Evolutionary conservation across 1,140 invertebrate species (phyloP).

Genomic region (Oryctes rhinoceros): DNA sequence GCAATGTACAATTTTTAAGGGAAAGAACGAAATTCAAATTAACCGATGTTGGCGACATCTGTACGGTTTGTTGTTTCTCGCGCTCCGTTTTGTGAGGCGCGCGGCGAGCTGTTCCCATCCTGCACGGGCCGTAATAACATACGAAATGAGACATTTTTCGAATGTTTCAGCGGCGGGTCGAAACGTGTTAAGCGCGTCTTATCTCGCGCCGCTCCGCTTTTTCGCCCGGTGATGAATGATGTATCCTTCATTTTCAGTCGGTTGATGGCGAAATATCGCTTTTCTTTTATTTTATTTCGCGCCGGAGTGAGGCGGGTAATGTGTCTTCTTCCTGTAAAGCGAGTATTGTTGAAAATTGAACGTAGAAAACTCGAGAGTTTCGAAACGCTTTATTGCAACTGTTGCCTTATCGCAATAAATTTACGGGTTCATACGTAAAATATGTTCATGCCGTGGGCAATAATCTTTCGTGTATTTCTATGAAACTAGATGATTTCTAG

Average conservation of each 20-base stretch:
- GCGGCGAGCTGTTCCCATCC: not conserved
- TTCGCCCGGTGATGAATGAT: conserved; percentile 2
- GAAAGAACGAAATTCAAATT: not conserved
- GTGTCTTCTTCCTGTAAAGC: not conserved
- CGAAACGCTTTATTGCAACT: too few relatives aligned
- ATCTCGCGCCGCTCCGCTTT: not conserved
- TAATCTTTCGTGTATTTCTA: too few relatives aligned
- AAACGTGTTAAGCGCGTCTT: conserved; percentile 8
- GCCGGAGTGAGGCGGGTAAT: not conserved
- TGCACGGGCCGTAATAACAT: not conserved
- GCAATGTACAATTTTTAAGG: not conserved
- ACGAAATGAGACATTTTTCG: conserved; percentile 9
- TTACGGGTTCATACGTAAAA: too few relatives aligned
- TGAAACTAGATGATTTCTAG: too few relatives aligned
- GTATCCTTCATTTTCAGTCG: not conserved
- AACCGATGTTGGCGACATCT: not conserved
- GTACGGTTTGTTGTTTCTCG: not conserved
- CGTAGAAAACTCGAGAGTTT: not conserved
- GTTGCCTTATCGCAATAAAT: too few relatives aligned
- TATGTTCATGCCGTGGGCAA: too few relatives aligned
- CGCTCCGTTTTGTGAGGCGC: not conserved
- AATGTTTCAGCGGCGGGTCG: conserved; percentile 1
- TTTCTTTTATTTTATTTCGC: conserved; percentile 1
- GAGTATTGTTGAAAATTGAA: conserved; percentile 8
- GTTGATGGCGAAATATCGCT: not conserved